A percentile compares a stretch with the other conserved stretches of the same genome.
phyloP scores from a whole-genome alignment of 2,888 invertebrate genomes.

The Amphipoea oculea region DNA sequence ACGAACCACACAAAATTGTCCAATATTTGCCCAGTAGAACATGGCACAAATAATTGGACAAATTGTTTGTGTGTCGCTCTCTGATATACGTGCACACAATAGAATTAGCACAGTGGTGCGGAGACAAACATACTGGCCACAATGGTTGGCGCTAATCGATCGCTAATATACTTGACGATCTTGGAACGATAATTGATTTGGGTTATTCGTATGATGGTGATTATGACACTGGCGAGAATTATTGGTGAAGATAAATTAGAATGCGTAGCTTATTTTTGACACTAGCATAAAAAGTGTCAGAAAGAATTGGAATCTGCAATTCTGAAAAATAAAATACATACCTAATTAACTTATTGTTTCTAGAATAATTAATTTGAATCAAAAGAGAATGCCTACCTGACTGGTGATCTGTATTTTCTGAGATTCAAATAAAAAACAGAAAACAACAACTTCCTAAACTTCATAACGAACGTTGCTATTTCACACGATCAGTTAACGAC shows the following conservation, averaged over 20 bases:
- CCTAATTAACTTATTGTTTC: neutral
- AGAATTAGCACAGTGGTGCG: slow-evolving; percentile 58
- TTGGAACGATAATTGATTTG: slow-evolving; percentile 46
- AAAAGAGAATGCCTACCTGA: neutral
- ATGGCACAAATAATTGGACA: slow-evolving; percentile 79
- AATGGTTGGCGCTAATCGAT: slow-evolving; percentile 57
- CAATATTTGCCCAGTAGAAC: slow-evolving; percentile 72
- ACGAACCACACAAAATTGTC: slow-evolving; percentile 68
- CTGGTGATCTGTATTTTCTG: neutral
- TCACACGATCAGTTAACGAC: neutral
- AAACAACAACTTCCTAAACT: neutral
- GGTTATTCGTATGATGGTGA: slow-evolving; percentile 13
- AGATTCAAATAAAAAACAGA: neutral
- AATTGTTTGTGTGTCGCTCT: slow-evolving; percentile 77
- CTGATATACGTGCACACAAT: slow-evolving; percentile 67
- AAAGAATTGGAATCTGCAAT: neutral
- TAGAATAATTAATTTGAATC: neutral
- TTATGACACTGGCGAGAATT: neutral
- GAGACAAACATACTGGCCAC: slow-evolving; percentile 61
- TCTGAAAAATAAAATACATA: neutral
- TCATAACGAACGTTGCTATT: neutral
- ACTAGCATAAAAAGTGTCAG: neutral
- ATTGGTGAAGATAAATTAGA: neutral
- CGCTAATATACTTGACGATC: slow-evolving; percentile 58
- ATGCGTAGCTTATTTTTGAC: neutral